A percentile compares a stretch with the other conserved stretches of the same genome.
Evolutionary conservation across 37 sponge, comb jelly and placozoan species (phyloP).

Genomic region (Tethya wilhelma): DNA sequence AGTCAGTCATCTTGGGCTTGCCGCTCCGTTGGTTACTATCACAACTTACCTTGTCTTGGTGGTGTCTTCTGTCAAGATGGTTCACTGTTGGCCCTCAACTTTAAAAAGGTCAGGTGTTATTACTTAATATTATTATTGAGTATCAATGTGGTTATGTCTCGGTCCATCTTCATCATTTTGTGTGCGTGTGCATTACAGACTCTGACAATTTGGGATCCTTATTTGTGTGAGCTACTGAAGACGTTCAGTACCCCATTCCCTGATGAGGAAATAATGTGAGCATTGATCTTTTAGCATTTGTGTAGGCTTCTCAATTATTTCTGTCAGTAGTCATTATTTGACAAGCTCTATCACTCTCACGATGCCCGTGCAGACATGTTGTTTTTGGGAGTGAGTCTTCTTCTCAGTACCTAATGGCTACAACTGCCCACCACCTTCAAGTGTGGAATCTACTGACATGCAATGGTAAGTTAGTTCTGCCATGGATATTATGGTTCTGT

Average conservation of each 20-base stretch:
- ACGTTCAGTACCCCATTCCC: conserved; percentile 20
- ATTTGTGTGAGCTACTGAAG: conserved; percentile 42
- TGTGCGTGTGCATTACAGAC: conserved; percentile 39
- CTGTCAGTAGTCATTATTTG: too few relatives aligned
- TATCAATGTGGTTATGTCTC: not conserved
- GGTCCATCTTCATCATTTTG: too few relatives aligned
- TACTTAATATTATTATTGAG: not conserved
- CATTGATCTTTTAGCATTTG: too few relatives aligned
- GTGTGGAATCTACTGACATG: conserved; percentile 78
- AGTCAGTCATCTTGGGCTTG: conserved; percentile 60
- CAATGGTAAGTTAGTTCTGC: conserved; percentile 22
- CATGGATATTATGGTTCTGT: too few relatives aligned
- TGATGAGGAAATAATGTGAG: conserved; percentile 63
- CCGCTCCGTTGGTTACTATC: conserved; percentile 69
- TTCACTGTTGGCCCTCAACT: conserved; percentile 77
- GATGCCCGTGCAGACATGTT: conserved; percentile 11
- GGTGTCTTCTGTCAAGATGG: conserved; percentile 78
- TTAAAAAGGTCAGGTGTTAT: conserved; percentile 51
- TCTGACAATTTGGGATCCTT: conserved; percentile 77
- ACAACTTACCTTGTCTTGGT: conserved; percentile 44
- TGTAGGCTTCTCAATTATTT: too few relatives aligned
- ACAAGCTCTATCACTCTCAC: too few relatives aligned
- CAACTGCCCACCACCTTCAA: conserved; percentile 43
- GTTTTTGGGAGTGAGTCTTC: conserved; percentile 50
- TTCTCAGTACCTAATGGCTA: conserved; percentile 61